Evolutionary conservation across 2,113 vertebrate species (phyloP), one percentile per base, ranked within the genome.

Genomic region (Cyprinodon tularosa): DNA sequence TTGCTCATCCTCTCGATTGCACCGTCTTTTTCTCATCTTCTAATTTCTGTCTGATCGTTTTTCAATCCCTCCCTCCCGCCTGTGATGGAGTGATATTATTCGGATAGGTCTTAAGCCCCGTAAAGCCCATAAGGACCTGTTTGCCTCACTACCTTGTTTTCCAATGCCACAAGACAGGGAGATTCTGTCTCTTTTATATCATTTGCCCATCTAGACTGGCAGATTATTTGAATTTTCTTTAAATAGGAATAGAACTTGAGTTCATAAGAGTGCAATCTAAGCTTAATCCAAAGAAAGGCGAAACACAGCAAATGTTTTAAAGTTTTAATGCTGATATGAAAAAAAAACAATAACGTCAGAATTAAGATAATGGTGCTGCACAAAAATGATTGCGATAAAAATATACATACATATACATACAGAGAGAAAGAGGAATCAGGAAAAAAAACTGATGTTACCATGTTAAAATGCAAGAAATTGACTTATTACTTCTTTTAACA

Each of bases 1-100:
- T 84, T 90, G 87, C 90, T 92, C 89, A 85, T 93, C 88, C 82
- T 84, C 90, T 88, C 79, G 86, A 86, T 91, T 76, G 89, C 86
- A 83, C 77, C 66, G 81, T 91, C 87, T 89, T 80, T 78, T 83
- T 88, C 87, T 89, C 90, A 84, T 90, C 89, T 88, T 75, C 87
- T 81, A 82, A 80, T 89, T 85, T 85, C 83, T 84, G 84, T 85
- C 83, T 85, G 79, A 86, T 90, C 82, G 89, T 83, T 86, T 83
- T 80, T 81, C 84, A 77, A 68, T 84, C 81, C 82, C 76, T 74
- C 84, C 84, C 85, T 89, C 73, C 78, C 74, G 82, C 78, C 68
- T 40, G 70, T 83, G 90, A 89, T 91, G 88, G 84, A 90, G 81
- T 85, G 86, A 91, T 92, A 84, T 88, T 88, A 90, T 88, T 86